Evolutionary conservation across 2,113 vertebrate genomes (phyloP).

Genomic region (Porphyrio hochstetteri): DNA sequence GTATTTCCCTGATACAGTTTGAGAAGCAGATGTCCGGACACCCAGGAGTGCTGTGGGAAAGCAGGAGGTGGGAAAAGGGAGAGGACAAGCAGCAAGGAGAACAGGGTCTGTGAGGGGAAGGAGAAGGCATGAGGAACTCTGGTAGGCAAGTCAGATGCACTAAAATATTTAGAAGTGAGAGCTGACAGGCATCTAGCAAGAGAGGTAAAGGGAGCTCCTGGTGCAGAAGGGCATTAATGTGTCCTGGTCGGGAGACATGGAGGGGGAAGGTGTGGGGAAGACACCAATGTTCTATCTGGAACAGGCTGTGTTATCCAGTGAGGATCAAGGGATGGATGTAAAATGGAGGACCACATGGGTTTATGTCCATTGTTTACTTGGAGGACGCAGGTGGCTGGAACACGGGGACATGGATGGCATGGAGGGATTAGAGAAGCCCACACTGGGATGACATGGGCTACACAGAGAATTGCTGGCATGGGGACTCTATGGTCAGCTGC

Average conservation of each 20-base stretch:
- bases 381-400: background rate
- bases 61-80: background rate
- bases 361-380: background rate
- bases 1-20: background rate
- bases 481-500: background rate
- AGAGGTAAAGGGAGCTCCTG: background rate
- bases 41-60: background rate
- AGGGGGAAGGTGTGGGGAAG: background rate
- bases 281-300: background rate
- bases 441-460: background rate
- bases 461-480: rapidly evolving
- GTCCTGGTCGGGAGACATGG: background rate
- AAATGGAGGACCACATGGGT: background rate
- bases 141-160: background rate
- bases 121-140: background rate
- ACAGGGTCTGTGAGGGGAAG: background rate
- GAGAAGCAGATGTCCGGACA: background rate
- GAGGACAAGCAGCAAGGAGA: background rate
- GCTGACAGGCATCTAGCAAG: background rate
- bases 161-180: background rate
- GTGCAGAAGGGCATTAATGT: background rate
- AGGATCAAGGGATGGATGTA: background rate
- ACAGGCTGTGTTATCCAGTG: background rate
- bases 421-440: background rate
- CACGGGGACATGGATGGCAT: background rate